Base-by-base conservation (phyloP, 1,140 invertebrate genomes). In the Streblospio benedicti region DNA sequence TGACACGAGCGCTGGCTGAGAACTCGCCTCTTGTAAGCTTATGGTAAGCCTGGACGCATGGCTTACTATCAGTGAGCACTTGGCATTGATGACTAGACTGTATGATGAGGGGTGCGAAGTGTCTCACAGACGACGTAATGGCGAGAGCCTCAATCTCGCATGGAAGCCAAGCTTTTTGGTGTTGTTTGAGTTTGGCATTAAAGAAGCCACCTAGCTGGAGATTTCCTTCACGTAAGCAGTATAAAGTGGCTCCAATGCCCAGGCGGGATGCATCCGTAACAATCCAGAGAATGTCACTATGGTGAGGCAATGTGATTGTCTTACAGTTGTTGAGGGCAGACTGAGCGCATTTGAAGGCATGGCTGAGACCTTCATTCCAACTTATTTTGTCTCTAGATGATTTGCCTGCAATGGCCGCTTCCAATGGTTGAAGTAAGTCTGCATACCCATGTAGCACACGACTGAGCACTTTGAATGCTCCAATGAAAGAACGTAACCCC, bases 1-100 rank as follows among this genome's bases (percentile, higher is more conserved):
- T 44, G 1, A 66, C 56, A n/a, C 61, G 51, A 12, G 58, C 64
- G 27, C 58, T 66, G 6, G 62, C 35, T 3, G 60, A 68, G 51
- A 68, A 68, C 38, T 68, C 57, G 5, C 60, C 62, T 32, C 65
- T 41, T 28, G 60, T 62, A 2, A 68, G 52, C 35, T 62, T 68
- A 32, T 62, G 57, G 54, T 43, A 64, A 4, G 67, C 58, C 43
- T 60, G 60, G 16, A 68, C 65, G 31, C 67, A 65, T 30, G 65
- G 62, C 52, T 65, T 61, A 53, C 63, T 68, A 14, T 67, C 61
- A 16, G 64, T 65, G 2, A 65, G 49, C 4, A 65, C 25, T 38
- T 59, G 57, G 0, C 57, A 35, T 41, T 45, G 2, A 28, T 54
- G 35, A 16, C 38, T 31, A 2, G 61, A 65, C 25, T 67, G 63